Evolutionary conservation across 1,140 invertebrate genomes (phyloP), one percentile per base, ranked within the genome.

Genomic region (Dendrolimus punctatus): DNA sequence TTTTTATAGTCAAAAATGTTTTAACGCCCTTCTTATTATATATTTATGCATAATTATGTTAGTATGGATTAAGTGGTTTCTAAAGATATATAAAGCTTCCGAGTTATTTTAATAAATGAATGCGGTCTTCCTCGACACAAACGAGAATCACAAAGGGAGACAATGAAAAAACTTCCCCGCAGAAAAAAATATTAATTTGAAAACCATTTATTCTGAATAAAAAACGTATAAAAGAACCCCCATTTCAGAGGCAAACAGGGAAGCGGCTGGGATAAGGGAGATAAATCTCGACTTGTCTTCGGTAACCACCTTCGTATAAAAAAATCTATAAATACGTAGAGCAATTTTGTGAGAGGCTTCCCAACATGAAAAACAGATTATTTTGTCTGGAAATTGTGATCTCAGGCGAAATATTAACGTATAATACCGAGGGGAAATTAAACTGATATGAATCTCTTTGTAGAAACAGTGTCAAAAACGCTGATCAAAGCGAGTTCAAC

Each of bases 131-230:
- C 23, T 23, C 23, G 10, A 6, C 43, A 9, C 50, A 46, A 50
- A 43, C 37, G 9, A 60, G 53, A 67, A 66, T 62, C 62, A 66
- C 64, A 66, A 65, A 69, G 62, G 60, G 49, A 61, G 51, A 62
- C 60, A 73, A 71, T 79, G 71, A 73, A 70, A 48, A 48, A 48
- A 56, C 46, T 55, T 65, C 63, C 64, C 61, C 66, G 67, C 54
- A 23, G 23, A 50, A 56, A 63, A 73, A 73, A 70, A 75, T 71
- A 76, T 76, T 78, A 78, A 80, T 73, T 72, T 66, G 66, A 64
- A 76, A 23, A 76, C 76, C 65, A 73, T 75, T 75, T 76, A 80
- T 78, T 73, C 67, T 57, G 62, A 63, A 66, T 53, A 60, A 62
- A 64, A 71, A 65, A 64, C 60, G 64, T 60, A 73, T 71, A 72